A percentile compares a stretch with the other conserved stretches of the same genome.
These are phyloP conservation scores for Chionomys nivalis DNA, from an alignment of 2,113 vertebrate genomes.

Conservation along the genomic window DNA sequence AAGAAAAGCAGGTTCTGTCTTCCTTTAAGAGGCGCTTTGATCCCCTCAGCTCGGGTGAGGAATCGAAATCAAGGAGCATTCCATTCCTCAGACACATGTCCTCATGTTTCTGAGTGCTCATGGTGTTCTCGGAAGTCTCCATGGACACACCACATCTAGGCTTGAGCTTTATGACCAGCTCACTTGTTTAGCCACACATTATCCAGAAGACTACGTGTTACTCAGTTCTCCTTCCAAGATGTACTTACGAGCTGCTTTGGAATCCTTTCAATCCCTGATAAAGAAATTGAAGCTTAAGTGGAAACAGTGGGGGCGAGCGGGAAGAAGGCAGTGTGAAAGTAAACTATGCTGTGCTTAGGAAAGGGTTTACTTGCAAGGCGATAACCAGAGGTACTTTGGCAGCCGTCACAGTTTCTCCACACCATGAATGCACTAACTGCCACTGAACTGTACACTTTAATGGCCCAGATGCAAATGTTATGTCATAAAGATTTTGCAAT, in stretches of 20 bases:
- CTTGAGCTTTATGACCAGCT: neutral
- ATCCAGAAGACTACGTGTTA: neutral
- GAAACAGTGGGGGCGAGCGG: neutral
- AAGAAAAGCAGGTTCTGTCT: neutral
- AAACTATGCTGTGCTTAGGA: conserved; percentile 15
- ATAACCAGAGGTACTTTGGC: neutral
- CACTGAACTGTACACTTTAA: neutral
- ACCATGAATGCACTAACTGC: neutral
- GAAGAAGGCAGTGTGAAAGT: conserved; percentile 15
- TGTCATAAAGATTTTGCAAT: neutral
- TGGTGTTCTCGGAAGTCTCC: neutral
- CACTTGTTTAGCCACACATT: neutral
- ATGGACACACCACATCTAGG: neutral
- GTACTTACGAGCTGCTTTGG: neutral
- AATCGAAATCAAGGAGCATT: conserved; percentile 26
- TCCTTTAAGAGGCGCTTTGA: neutral
- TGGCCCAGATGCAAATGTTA: neutral
- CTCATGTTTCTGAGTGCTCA: neutral
- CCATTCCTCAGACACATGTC: conserved; percentile 2
- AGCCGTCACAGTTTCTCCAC: neutral
- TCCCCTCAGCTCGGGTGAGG: neutral
- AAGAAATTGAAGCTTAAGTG: conserved; percentile 32
- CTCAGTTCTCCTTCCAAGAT: conserved; percentile 49
- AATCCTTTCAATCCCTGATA: conserved; percentile 30
- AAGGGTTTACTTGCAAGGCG: neutral